phyloP scores from a whole-genome alignment of 2,888 invertebrate species.

The Oxystoma pomonae region DNA sequence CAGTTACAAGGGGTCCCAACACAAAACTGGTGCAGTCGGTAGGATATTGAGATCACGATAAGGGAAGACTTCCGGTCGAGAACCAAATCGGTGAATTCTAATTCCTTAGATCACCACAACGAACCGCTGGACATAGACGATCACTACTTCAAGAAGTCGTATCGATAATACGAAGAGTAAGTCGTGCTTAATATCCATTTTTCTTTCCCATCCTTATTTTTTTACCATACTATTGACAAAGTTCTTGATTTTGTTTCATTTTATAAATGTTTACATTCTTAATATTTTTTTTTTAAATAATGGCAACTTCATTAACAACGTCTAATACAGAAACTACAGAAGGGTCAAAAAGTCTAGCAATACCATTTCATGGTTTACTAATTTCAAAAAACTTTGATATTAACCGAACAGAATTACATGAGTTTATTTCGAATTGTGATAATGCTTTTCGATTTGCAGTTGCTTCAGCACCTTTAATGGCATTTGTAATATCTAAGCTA shows the following conservation, averaged over 20 bases:
- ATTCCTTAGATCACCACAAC: background rate
- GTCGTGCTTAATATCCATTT: background rate
- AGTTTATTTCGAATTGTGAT: constrained; percentile 13
- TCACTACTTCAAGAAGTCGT: background rate
- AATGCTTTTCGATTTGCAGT: constrained; percentile 9
- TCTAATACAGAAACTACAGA: background rate
- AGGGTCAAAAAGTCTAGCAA: too few relatives aligned
- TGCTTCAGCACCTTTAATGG: background rate
- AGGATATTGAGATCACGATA: background rate
- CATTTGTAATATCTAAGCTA: constrained; percentile 10
- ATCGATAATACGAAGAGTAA: background rate
- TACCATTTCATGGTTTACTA: background rate
- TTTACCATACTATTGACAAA: too few relatives aligned
- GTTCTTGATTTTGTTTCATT: background rate
- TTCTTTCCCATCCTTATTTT: background rate
- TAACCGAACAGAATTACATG: constrained; percentile 7
- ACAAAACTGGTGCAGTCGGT: background rate
- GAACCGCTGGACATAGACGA: background rate
- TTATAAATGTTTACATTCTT: background rate
- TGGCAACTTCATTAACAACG: background rate
- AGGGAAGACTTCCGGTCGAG: background rate
- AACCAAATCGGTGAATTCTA: background rate
- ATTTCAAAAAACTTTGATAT: constrained; percentile 9
- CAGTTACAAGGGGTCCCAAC: background rate
- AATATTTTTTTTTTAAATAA: background rate